Evolutionary conservation across 2,888 invertebrate genomes (phyloP).

Genomic region (Ornithoptera priamus): DNA sequence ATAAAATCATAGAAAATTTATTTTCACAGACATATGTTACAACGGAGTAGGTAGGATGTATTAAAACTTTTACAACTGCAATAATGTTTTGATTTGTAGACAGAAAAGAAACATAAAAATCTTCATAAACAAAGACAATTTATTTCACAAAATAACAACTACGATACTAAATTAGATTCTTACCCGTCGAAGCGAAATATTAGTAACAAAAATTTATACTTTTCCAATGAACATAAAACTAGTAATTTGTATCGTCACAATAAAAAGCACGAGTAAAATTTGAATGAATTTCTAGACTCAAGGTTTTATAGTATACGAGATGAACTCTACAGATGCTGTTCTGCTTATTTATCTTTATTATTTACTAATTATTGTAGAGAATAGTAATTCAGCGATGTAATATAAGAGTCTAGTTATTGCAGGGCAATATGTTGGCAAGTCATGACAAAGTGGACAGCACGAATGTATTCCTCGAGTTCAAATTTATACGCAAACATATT

Average conservation of each 20-base stretch:
- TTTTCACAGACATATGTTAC: constrained; percentile 26
- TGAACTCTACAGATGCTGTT: not conserved
- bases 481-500: too few species aligned
- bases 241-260: constrained; percentile 19
- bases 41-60: constrained; percentile 15
- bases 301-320: not conserved
- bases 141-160: constrained; percentile 23
- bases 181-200: constrained; percentile 24
- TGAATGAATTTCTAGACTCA: not conserved
- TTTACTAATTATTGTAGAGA: too few species aligned
- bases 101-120: constrained; percentile 26
- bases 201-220: constrained; percentile 26
- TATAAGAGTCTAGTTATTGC: too few species aligned
- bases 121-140: constrained; percentile 29
- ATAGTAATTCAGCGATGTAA: too few species aligned
- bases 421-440: too few species aligned
- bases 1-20: constrained; percentile 24
- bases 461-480: too few species aligned
- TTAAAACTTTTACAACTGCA: constrained; percentile 26
- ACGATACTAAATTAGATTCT: constrained; percentile 18
- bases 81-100: constrained; percentile 28
- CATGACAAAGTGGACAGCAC: too few species aligned
- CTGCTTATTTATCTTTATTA: too few species aligned
- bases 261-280: constrained; percentile 6
- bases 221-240: constrained; percentile 33